These are phyloP conservation scores for Adineta ricciae DNA, from an alignment of 2,888 invertebrate genomes.

Conservation along the genomic window DNA sequence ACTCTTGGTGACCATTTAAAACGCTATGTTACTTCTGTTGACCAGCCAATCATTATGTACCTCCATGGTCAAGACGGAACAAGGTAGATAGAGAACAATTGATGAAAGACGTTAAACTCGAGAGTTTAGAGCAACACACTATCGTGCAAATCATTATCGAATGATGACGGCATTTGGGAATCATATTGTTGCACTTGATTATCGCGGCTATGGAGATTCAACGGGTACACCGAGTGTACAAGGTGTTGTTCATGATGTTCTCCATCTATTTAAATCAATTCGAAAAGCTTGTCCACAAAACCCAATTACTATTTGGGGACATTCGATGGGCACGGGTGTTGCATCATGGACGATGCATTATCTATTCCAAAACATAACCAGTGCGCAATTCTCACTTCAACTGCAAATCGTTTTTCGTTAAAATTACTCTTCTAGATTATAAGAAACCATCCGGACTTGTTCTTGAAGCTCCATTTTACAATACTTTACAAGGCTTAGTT, in stretches of 20 bases:
- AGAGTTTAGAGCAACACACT: constrained; percentile 25
- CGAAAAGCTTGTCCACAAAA: not conserved
- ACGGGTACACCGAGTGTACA: constrained; percentile 29
- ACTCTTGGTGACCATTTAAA: constrained; percentile 26
- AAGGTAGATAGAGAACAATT: not conserved
- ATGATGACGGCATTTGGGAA: constrained; percentile 24
- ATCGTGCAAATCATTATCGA: constrained; percentile 22
- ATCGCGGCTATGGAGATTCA: constrained; percentile 33
- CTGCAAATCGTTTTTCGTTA: not conserved
- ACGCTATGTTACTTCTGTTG: constrained; percentile 4
- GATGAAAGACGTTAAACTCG: not conserved
- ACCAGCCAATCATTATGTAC: constrained; percentile 25
- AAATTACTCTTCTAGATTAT: not conserved
- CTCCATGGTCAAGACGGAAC: constrained; percentile 30
- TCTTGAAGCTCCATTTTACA: constrained; percentile 33
- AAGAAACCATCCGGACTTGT: constrained; percentile 25
- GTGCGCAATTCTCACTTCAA: not conserved
- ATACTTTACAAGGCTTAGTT: constrained; percentile 25
- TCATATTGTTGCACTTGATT: constrained; percentile 29
- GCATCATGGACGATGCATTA: not conserved
- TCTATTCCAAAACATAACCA: constrained; percentile 18
- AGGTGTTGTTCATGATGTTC: constrained; percentile 30
- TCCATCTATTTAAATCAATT: constrained; percentile 18
- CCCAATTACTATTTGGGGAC: not conserved
- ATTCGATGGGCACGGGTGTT: not conserved